Evolutionary conservation across 2,888 invertebrate genomes (phyloP).

Genomic region (Drosophila subsilvestris): DNA sequence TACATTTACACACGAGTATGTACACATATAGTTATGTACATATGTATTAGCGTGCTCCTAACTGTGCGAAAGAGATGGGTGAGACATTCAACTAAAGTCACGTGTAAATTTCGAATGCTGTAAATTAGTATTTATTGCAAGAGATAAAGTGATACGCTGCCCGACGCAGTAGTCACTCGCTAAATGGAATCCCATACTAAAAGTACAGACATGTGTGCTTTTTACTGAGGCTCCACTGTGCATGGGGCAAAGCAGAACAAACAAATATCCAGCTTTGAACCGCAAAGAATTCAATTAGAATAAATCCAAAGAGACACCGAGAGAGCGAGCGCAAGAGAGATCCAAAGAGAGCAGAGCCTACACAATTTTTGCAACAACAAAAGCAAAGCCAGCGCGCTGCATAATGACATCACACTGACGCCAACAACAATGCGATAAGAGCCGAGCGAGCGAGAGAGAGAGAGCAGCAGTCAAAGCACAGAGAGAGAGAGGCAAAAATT

Average conservation of each 20-base stretch:
- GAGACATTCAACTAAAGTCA: constrained; percentile 68
- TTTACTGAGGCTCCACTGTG: constrained; percentile 27
- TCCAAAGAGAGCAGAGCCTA: background rate
- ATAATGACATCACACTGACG: constrained; percentile 71
- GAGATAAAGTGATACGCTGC: constrained; percentile 37
- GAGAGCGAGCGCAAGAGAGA: constrained; percentile 5
- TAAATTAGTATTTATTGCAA: constrained; percentile 75
- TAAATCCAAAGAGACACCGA: constrained; percentile 43
- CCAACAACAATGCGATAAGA: constrained; percentile 34
- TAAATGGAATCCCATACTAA: background rate
- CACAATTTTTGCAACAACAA: constrained; percentile 42
- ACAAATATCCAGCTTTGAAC: constrained; percentile 69
- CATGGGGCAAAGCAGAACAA: constrained; percentile 33
- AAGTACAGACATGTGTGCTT: background rate
- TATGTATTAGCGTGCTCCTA: constrained; percentile 12
- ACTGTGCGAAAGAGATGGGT: constrained; percentile 5
- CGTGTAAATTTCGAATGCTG: constrained; percentile 72
- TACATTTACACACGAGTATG: background rate
- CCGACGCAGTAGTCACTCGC: background rate
- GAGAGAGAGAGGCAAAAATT: constrained; percentile 18
- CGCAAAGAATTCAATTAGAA: constrained; percentile 72
- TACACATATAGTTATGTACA: background rate
- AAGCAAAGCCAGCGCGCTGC: constrained; percentile 48
- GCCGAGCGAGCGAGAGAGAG: constrained; percentile 25
- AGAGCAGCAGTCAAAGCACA: constrained; percentile 20